Evolutionary conservation across 2,113 vertebrate species (phyloP).

Genomic region (Onychorhynchus coronatus): DNA sequence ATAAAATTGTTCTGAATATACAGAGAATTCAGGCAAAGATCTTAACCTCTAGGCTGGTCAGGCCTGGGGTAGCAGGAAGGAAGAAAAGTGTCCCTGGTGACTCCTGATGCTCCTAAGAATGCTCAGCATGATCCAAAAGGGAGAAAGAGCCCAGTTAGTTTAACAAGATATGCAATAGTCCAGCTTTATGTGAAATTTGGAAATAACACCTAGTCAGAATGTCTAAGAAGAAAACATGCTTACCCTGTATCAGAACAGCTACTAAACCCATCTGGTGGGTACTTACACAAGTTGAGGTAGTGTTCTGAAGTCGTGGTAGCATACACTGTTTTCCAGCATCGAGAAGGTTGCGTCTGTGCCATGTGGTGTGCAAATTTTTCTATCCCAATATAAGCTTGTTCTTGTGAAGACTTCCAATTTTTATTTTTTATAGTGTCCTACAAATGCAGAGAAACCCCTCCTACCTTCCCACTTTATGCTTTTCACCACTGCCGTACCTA

Average conservation of each 20-base stretch:
- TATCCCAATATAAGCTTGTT: background rate
- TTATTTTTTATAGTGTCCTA: background rate
- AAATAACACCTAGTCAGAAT: background rate
- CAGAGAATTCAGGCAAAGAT: rapidly evolving
- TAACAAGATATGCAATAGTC: rapidly evolving
- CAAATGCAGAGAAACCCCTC: background rate
- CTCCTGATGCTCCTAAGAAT: background rate
- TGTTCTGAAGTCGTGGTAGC: no score
- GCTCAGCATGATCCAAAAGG: background rate
- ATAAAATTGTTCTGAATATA: background rate
- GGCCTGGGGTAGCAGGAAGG: background rate
- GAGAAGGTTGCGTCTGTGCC: background rate
- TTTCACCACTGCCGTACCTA: background rate
- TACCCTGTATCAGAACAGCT: no score
- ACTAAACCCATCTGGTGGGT: no score
- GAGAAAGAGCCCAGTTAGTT: background rate
- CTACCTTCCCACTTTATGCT: background rate
- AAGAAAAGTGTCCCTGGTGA: no score
- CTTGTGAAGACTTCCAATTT: background rate
- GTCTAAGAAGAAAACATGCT: no score
- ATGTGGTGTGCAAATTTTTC: background rate
- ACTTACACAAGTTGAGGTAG: no score
- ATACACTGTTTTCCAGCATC: no score
- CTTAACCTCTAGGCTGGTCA: background rate
- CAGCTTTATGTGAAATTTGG: background rate